Evolutionary conservation across 1,140 invertebrate species (phyloP), one percentile per base, ranked within the genome.

Genomic region (Drosophila ogumai): DNA sequence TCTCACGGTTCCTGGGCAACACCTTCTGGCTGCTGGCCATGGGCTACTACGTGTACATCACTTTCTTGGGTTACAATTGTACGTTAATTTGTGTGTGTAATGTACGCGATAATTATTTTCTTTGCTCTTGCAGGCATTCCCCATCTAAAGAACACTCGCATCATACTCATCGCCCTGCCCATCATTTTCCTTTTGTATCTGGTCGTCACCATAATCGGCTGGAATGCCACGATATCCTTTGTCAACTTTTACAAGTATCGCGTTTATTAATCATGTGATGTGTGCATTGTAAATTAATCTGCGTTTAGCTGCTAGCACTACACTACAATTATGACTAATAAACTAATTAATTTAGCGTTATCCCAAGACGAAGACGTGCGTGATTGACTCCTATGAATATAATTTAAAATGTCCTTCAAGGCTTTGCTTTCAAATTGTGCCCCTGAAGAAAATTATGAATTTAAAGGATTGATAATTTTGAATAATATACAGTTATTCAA

Each of bases 21-120:
- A 96, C 97, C 1, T 95, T 99, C 76, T 99, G 98, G 98, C 94
- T 99, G 17, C 94, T 98, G 57, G 98, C 97, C 34, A 93, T 97
- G 65, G 94, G 96, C 64, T 99, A 99, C 93, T 99, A 99, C 90
- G 94, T 99, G 67, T 99, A 99, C 91, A 99, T 99, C 75, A 99
- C 98, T 50, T 99, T 99, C 93, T 94, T 99, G 68, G 99, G 99
- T 75, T 99, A 99, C 92, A 98, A 97, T 93, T 97, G 97, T 98
- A 93, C 96, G 96, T 95, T 19, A n/a, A 5, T 13, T 8, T 49
- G n/a, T 13, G 0, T 50, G 1, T 34, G 28, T 52, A 6, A 1
- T 13, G 28, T 8, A 0, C 3, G 3, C 6, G 6, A 13, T 34
- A 19, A 15, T 36, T 15, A 22, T 22, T 54, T 22, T 6, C 17